Percentiles rank a stretch among this genome's conserved stretches.
Evolutionary conservation across 1,140 invertebrate species (phyloP).

Genomic region (Uloborus diversus): DNA sequence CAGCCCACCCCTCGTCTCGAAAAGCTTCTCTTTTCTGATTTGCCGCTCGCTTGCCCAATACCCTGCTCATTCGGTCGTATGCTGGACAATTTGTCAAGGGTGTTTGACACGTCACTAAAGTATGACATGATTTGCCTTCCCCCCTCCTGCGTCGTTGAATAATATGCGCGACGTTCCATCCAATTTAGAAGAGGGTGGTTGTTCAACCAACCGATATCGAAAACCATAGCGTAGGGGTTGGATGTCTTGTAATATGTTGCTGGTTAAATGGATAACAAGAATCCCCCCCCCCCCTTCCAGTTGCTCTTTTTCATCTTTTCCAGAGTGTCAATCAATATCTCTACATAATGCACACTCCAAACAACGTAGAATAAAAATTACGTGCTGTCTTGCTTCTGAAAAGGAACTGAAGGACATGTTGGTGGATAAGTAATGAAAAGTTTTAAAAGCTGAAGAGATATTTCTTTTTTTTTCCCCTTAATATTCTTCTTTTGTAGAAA

Average conservation of each 20-base stretch:
- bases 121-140: slow-evolving; percentile 40
- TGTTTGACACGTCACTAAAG: slow-evolving; percentile 50
- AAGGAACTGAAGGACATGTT: too few relatives aligned
- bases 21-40: slow-evolving; percentile 26
- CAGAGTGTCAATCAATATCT: too few relatives aligned
- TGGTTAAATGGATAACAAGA: slow-evolving; percentile 38
- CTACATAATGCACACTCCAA: too few relatives aligned
- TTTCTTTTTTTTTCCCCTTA: too few relatives aligned
- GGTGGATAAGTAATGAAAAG: too few relatives aligned
- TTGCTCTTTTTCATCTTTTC: neutral
- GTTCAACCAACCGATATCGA: slow-evolving; percentile 25
- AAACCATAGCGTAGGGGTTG: slow-evolving; percentile 9
- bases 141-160: neutral
- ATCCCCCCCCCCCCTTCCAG: neutral
- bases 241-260: slow-evolving; percentile 19
- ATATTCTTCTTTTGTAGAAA: too few relatives aligned
- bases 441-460: too few relatives aligned
- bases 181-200: slow-evolving; percentile 30
- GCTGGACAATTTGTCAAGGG: slow-evolving; percentile 42
- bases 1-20: neutral
- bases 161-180: slow-evolving; percentile 6
- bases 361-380: too few relatives aligned
- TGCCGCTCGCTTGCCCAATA: slow-evolving; percentile 51
- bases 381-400: too few relatives aligned
- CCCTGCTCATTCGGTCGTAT: slow-evolving; percentile 43